These are phyloP conservation scores for Drosophila aldrichi DNA, from an alignment of 2,888 invertebrate genomes.

Conservation along the genomic window DNA sequence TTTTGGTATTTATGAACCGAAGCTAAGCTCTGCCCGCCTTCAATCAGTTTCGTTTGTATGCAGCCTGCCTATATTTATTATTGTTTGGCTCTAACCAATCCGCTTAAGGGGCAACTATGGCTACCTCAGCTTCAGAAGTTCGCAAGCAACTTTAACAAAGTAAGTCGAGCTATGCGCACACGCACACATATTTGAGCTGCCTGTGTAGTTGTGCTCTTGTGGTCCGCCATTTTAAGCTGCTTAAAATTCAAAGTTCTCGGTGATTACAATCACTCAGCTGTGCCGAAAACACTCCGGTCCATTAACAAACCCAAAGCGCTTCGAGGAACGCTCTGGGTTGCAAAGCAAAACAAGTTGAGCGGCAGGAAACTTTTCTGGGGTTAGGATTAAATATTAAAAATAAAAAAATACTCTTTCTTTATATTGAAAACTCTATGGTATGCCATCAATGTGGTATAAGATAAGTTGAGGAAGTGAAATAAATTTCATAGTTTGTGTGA, in stretches of 20 bases:
- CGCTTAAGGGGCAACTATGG: conserved; percentile 28
- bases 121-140: conserved; percentile 16
- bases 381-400: neutral
- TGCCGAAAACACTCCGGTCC: conserved; percentile 39
- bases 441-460: neutral
- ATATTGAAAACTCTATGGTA: too few species aligned
- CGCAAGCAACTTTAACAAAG: conserved; percentile 28
- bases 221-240: conserved; percentile 56
- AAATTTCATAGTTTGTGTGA: neutral
- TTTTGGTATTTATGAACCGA: conserved; percentile 42
- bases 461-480: too few species aligned
- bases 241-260: conserved; percentile 63
- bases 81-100: conserved; percentile 30
- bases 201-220: neutral
- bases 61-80: neutral
- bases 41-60: conserved; percentile 28
- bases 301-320: conserved; percentile 53
- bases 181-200: neutral
- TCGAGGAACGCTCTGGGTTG: neutral
- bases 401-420: neutral
- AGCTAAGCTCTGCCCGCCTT: conserved; percentile 34
- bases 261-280: conserved; percentile 62
- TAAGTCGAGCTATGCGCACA: neutral
- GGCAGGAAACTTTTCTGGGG: neutral
- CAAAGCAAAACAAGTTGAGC: conserved; percentile 1